These are phyloP conservation scores for Leptatherina wallacei DNA, from an alignment of 2,797 vertebrate genomes.

Conservation along the genomic window DNA sequence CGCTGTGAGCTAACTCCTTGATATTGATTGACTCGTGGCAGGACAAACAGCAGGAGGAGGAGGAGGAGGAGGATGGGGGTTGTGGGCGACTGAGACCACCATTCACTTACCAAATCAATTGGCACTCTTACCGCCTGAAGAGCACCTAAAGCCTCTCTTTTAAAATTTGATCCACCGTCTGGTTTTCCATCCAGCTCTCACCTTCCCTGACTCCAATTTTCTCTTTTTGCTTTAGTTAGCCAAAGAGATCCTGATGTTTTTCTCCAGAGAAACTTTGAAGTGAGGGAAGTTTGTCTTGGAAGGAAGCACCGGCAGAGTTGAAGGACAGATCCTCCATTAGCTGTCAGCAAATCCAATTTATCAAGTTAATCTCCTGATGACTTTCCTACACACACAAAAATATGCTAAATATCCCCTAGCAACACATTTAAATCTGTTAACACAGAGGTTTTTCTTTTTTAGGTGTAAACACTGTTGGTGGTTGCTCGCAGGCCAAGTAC, in stretches of 20 bases:
- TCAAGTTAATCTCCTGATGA: constrained; percentile 36
- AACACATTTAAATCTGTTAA: constrained; percentile 37
- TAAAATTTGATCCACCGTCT: constrained; percentile 50
- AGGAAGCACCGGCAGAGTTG: constrained; percentile 44
- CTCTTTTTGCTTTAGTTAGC: constrained; percentile 31
- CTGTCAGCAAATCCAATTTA: constrained; percentile 51
- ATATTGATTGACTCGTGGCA: constrained; percentile 59
- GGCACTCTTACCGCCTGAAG: constrained; percentile 52
- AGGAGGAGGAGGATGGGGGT: constrained; percentile 23
- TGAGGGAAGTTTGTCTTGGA: constrained; percentile 43
- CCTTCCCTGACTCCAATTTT: constrained; percentile 19
- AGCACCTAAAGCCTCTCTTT: constrained; percentile 55
- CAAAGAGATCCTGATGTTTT: constrained; percentile 45
- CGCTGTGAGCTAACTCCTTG: constrained; percentile 32
- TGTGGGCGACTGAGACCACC: constrained; percentile 25
- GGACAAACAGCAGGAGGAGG: constrained; percentile 45
- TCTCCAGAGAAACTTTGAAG: constrained; percentile 35
- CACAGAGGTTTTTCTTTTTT: not conserved
- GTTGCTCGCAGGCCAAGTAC: constrained; percentile 17
- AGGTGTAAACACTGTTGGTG: constrained; percentile 25
- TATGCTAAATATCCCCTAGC: constrained; percentile 18
- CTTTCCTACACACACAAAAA: constrained; percentile 20
- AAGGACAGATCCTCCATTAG: constrained; percentile 38
- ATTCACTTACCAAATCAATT: constrained; percentile 71
- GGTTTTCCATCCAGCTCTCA: constrained; percentile 24